phyloP scores from a whole-genome alignment of 30 jellyfish, hydroid and myxozoan species.

The Aurelia aurita complex sp. Pacific region DNA sequence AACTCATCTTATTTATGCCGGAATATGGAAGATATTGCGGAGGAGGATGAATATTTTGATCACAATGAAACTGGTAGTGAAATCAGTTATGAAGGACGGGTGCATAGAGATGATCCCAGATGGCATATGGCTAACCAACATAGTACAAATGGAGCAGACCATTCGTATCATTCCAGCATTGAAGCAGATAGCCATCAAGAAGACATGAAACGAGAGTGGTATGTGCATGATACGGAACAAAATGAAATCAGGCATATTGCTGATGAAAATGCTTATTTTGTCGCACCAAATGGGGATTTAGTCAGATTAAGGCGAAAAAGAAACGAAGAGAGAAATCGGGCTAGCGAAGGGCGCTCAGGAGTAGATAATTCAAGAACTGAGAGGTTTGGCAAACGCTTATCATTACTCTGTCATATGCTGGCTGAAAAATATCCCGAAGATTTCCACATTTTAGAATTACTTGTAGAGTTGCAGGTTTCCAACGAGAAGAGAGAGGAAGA shows the following conservation, averaged over 20 bases:
- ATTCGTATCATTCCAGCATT: not conserved
- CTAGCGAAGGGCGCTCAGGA: not conserved
- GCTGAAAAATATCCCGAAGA: constrained; percentile 88
- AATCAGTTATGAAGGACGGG: not conserved
- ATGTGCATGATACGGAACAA: not conserved
- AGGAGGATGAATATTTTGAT: constrained; percentile 21
- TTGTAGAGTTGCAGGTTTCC: constrained; percentile 85
- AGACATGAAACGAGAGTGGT: not conserved
- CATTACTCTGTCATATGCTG: constrained; percentile 74
- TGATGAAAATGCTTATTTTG: constrained; percentile 37
- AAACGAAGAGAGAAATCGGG: not conserved
- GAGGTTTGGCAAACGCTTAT: constrained; percentile 56
- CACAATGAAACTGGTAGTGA: not conserved
- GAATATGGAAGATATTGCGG: constrained; percentile 29
- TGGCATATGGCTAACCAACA: not conserved
- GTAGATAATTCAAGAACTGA: constrained; percentile 10
- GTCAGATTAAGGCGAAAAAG: constrained; percentile 40
- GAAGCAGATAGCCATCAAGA: constrained; percentile 8
- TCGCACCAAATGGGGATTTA: constrained; percentile 56
- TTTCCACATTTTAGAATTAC: constrained; percentile 77
- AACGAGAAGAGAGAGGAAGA: constrained; percentile 82
- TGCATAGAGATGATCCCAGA: not conserved
- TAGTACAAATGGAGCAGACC: too few species aligned
- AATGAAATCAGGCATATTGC: not conserved
- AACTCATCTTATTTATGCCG: not conserved